Base-by-base conservation (phyloP, 2,113 vertebrate species). In the Clarias batrachus region DNA sequence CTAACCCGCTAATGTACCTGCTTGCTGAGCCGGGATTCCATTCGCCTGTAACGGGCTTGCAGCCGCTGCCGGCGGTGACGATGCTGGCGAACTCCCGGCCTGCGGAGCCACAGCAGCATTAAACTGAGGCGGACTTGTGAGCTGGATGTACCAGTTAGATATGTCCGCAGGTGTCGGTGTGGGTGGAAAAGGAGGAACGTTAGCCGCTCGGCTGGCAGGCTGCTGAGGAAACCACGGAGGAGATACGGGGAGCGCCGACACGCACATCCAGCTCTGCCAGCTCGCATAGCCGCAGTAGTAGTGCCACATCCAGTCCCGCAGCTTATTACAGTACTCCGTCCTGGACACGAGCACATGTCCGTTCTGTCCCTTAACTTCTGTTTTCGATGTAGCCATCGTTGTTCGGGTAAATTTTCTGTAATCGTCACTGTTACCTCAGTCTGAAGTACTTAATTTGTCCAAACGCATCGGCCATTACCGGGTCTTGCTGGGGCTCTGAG, bases 251-350 rank as follows among this genome's bases (percentile, higher is more conserved):
- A 93, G 56, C 89, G 94, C 82, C 10, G 93, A 91, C 71, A 93
- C 88, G 21, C 91, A 52, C 87, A 91, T 14, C 92, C 96, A 95
- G 94, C 92, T 94, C 92, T 97, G 96, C 97, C 96, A 97, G 92
- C 89, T 93, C 25, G 96, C 91, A 90, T 96, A 94, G 0, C 96
- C 95, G 92, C 96, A 97, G 94, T 98, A 96, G 74, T 96, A 96
- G 90, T 96, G 96, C 97, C 97, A 98, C 80, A 98, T 96, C 97
- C 97, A 98, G 86, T 95, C 96, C 93, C 97, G 97, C 86, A 98
- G 93, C 83, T 94, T 93, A 68, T 92, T 94, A 78, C 97, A 96
- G 92, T 98, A 98, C 77, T 97, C 96, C 16, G 92, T 92, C 30
- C 93, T 95, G 0, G 92, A 92, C 16, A 87, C 89, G 12, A 68